These are phyloP conservation scores for Drosophila burlai DNA, from an alignment of 1,140 invertebrate species.

Conservation along the genomic window DNA sequence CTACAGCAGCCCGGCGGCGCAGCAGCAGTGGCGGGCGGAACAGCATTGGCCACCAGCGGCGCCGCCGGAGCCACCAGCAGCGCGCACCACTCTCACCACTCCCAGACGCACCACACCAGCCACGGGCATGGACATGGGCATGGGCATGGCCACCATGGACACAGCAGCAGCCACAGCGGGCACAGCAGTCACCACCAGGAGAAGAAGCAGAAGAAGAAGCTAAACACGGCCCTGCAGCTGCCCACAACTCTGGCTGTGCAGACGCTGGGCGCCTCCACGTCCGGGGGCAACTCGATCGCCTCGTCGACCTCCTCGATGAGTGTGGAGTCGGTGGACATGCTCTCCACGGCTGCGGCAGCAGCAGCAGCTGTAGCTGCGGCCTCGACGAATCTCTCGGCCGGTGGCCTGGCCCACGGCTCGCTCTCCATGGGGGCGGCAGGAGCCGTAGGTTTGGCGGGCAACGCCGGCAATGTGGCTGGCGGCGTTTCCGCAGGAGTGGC, in stretches of 20 bases:
- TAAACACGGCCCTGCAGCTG: slow-evolving; percentile 39
- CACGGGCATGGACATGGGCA: slow-evolving; percentile 36
- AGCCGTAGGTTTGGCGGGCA: neutral
- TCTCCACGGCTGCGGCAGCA: slow-evolving; percentile 29
- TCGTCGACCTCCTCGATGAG: slow-evolving; percentile 68
- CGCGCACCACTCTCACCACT: slow-evolving; percentile 39
- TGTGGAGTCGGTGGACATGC: slow-evolving; percentile 67
- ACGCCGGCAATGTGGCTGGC: neutral
- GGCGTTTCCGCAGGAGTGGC: slow-evolving; percentile 21
- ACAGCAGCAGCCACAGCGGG: slow-evolving; percentile 11
- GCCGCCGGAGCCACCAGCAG: slow-evolving; percentile 7
- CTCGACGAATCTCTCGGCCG: slow-evolving; percentile 12
- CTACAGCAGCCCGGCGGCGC: slow-evolving; percentile 35
- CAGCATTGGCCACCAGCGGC: neutral
- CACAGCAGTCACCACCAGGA: slow-evolving; percentile 60
- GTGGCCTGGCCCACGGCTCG: slow-evolving; percentile 3
- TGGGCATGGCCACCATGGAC: slow-evolving; percentile 15
- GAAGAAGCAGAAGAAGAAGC: slow-evolving; percentile 80
- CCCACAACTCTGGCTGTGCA: slow-evolving; percentile 36
- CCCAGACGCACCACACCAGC: slow-evolving; percentile 32
- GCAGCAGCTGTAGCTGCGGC: slow-evolving; percentile 1
- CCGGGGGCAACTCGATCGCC: slow-evolving; percentile 58
- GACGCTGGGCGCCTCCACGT: slow-evolving; percentile 37
- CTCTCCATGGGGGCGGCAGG: slow-evolving; percentile 16
- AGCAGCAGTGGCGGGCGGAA: slow-evolving; percentile 13